phyloP scores from a whole-genome alignment of 2,888 invertebrate genomes.

The Hoplodrina blanda region DNA sequence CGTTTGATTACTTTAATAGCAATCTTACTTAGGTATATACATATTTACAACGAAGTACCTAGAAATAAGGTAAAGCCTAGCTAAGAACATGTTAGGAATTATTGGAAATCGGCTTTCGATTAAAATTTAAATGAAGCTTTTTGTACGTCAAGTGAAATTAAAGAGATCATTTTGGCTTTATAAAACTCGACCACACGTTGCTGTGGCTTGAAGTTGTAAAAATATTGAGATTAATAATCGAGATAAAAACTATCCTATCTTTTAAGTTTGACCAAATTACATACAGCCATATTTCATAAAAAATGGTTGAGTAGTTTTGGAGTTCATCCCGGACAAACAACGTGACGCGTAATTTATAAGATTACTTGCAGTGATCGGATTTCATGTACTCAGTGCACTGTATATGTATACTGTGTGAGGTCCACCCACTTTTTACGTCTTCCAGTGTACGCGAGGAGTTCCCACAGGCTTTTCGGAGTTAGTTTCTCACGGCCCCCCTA shows the following conservation, averaged over 20 bases:
- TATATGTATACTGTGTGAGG: conserved; percentile 68
- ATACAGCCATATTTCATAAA: too few relatives aligned
- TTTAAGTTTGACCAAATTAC: too few relatives aligned
- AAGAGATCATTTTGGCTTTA: conserved; percentile 64
- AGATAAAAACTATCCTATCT: too few relatives aligned
- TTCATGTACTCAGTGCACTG: conserved; percentile 62
- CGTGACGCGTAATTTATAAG: too few relatives aligned
- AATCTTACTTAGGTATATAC: not conserved
- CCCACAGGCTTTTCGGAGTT: conserved; percentile 64
- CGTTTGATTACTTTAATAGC: not conserved
- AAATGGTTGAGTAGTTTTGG: too few relatives aligned
- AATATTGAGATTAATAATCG: too few relatives aligned
- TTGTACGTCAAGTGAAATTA: conserved; percentile 29
- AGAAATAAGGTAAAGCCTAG: not conserved
- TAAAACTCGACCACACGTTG: too few relatives aligned
- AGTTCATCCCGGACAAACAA: too few relatives aligned
- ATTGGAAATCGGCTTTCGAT: too few relatives aligned
- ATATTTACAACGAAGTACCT: not conserved
- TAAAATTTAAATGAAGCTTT: not conserved
- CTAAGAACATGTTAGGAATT: not conserved
- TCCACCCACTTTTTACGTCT: conserved; percentile 71
- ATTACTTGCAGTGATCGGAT: conserved; percentile 69
- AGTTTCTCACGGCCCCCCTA: conserved; percentile 57
- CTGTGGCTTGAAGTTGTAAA: too few relatives aligned
- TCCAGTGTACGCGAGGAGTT: conserved; percentile 58